Evolutionary conservation across 2,797 vertebrate genomes (phyloP).

Genomic region (Myripristis murdjan): DNA sequence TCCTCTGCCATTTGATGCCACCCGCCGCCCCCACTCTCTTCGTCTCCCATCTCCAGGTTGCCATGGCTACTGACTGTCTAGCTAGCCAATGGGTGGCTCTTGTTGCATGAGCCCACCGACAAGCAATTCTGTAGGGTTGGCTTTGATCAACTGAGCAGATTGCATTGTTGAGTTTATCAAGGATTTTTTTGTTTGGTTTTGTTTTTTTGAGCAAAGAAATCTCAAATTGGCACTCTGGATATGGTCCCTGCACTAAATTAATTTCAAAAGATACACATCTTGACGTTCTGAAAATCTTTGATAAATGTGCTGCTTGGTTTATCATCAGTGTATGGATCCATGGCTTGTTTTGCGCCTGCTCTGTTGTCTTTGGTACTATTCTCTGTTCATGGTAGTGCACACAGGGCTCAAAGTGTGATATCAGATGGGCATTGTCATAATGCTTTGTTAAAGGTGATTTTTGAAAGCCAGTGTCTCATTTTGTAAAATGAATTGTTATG

Average conservation of each 20-base stretch:
- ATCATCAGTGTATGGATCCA: slow-evolving; percentile 53
- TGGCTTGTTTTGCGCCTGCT: slow-evolving; percentile 65
- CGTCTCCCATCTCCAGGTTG: slow-evolving; percentile 79
- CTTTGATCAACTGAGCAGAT: slow-evolving; percentile 78
- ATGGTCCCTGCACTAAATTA: slow-evolving; percentile 39
- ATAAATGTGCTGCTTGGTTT: slow-evolving; percentile 80
- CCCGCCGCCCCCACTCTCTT: slow-evolving; percentile 67
- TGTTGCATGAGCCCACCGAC: slow-evolving; percentile 78
- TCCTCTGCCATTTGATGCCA: slow-evolving; percentile 67
- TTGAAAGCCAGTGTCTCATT: slow-evolving; percentile 45
- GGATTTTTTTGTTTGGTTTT: slow-evolving; percentile 60
- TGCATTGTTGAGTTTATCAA: slow-evolving; percentile 84
- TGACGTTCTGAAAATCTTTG: slow-evolving; percentile 79
- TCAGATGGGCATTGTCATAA: slow-evolving; percentile 33
- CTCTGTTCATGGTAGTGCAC: slow-evolving; percentile 46
- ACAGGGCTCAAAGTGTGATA: slow-evolving; percentile 15
- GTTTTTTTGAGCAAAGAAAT: slow-evolving; percentile 5
- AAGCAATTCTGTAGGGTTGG: slow-evolving; percentile 72
- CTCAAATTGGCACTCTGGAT: slow-evolving; percentile 59
- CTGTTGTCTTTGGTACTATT: slow-evolving; percentile 58
- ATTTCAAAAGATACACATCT: slow-evolving; percentile 35
- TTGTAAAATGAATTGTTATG: slow-evolving; percentile 40
- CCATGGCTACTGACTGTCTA: slow-evolving; percentile 82
- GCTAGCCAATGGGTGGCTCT: slow-evolving; percentile 75
- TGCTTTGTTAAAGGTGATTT: slow-evolving; percentile 53